Base-by-base conservation (phyloP, 2,888 invertebrate genomes). In the Drosophila seclusa region DNA sequence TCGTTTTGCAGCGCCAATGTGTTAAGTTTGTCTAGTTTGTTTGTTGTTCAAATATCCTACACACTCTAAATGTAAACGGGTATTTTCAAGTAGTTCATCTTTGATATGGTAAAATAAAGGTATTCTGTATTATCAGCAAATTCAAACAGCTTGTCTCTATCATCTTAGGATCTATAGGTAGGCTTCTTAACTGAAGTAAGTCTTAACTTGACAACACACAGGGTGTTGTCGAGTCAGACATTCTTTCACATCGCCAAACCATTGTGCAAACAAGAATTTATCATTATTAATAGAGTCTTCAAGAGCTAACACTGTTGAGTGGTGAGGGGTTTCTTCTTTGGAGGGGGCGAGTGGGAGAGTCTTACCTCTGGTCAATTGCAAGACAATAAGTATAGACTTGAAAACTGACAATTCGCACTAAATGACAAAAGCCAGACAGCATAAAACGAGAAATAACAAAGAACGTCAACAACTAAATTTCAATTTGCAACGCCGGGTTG, bases 391-490 rank as follows among this genome's bases (percentile, higher is more conserved):
- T 21, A 45, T 58, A 69, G 76, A 79, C 67, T 71, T 64, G 68
- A 66, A 73, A 68, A 70, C 60, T 67, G 67, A 65, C 66, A 68
- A 73, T 68, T 80, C 72, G 74, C 86, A 76, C 64, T 65, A 84
- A 89, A 82, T 82, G 80, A 75, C 89, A 76, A 83, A 80, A 70
- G 77, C 54, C 74, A 79, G 64, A 59, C 70, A 69, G 66, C 82
- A 82, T 67, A 68, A 67, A 24, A 8, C 45, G 13, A 24, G 45
- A 24, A 24, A 45, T 21, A 45, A 24, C 16, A 45, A 45, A 45
- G 21, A 45, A 65, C 65, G 73, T 63, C 71, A 83, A 68, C 72
- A 68, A 59, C 66, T 75, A 70, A 65, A 76, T 74, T 78, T 73
- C 73, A 87, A 79, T 87, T 87, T 76, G 77, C 75, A 82, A 87